Evolutionary conservation across 2,888 invertebrate species (phyloP), one percentile per base, ranked within the genome.

Genomic region (Conistra vaccinii): DNA sequence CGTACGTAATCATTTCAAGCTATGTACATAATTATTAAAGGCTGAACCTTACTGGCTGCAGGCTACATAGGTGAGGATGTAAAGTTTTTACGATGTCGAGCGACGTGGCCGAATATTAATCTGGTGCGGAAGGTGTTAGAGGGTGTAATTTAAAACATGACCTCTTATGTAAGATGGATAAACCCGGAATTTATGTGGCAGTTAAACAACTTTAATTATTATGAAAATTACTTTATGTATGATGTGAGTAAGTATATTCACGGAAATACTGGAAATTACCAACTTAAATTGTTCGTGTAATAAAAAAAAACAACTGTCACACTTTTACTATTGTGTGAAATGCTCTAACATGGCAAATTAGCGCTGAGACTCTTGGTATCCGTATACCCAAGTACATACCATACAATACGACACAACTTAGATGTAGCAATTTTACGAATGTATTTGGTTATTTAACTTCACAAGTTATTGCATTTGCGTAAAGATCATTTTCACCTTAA

Each of bases 81-180:
- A 72, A 83, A 87, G 72, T 84, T 89, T 88, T 89, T 85, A 88
- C 83, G 81, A 78, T n/a, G n/a, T n/a, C 81, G 23, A 26, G 17
- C 78, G n/a, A 77, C 81, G 26, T 39, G 23, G 23, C 48, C 69
- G 77, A 80, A 87, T 87, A 83, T 85, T 81, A 81, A 88, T 86
- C 70, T 83, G 42, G 42, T 20, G 39, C 35, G 80, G 73, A 72
- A 78, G 77, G 62, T 70, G 76, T 60, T 23, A 51, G 20, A 42
- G 29, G 26, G 32, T 12, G 32, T 76, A 69, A 69, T 85, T 63
- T 60, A 32, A 42, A 85, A 76, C 66, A 69, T 69, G 29, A n/a
- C 60, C 51, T 39, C 14, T 35, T 42, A 51, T 48, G 23, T 51
- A 12, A 60, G 39, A 58, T 67, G 48, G 20, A 61, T 17, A 32